Conservation (phyloP, 2,113 vertebrate species). For the Gobio gobio region DNA sequence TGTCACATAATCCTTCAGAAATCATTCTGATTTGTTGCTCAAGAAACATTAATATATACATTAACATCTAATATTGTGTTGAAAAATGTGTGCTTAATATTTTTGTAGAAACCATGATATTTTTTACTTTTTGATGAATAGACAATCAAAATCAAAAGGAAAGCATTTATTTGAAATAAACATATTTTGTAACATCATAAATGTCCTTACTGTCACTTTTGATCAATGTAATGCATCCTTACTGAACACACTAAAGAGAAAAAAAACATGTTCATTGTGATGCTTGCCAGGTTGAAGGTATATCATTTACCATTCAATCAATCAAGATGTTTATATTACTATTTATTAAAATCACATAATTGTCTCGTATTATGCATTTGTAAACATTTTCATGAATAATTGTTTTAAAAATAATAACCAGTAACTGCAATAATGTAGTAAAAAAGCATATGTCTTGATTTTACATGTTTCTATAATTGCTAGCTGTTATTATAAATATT, state of each 20-base stretch:
- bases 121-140: neutral
- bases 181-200: no score
- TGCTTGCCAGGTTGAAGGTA: neutral
- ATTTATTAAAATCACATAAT: neutral
- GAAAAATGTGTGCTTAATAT: neutral
- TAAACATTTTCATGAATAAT: neutral
- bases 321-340: no score
- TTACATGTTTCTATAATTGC: neutral
- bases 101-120: no score
- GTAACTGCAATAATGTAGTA: neutral
- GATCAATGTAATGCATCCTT: no score
- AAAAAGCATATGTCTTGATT: neutral
- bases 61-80: neutral
- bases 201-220: no score
- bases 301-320: no score
- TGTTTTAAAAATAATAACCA: neutral
- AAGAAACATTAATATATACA: no score
- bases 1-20: neutral
- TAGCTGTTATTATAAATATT: neutral
- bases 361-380: neutral
- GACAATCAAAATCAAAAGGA: neutral
- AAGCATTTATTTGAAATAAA: neutral
- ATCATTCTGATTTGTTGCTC: neutral
- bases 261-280: neutral
- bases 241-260: neutral